A percentile compares a stretch with the other conserved stretches of the same genome.
Conservation (phyloP, 2,113 vertebrate genomes). For the Pogona vitticeps region DNA sequence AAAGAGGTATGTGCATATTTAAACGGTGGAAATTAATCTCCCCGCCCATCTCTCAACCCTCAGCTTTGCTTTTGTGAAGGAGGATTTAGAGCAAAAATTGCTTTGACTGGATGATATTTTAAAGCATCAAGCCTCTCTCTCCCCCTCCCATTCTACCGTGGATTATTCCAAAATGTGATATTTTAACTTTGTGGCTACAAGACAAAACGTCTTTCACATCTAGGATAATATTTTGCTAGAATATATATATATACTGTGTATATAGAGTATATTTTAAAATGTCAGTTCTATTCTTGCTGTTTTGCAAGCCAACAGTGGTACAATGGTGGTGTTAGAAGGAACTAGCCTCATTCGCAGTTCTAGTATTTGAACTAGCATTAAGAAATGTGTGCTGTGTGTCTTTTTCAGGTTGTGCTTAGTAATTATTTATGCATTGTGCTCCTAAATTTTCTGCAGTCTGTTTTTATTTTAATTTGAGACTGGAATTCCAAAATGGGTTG, state of each 20-base stretch:
- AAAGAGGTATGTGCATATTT: slow-evolving; percentile 73
- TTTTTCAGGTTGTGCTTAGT: neutral
- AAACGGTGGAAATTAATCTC: neutral
- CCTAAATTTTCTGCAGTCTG: neutral
- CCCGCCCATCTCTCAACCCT: neutral
- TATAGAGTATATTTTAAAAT: too few species aligned
- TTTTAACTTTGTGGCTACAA: slow-evolving; percentile 16
- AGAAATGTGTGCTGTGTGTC: neutral
- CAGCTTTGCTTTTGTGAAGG: slow-evolving; percentile 44
- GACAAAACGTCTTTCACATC: slow-evolving; percentile 2
- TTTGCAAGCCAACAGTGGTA: slow-evolving; percentile 15
- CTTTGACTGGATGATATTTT: slow-evolving; percentile 46
- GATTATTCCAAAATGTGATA: slow-evolving; percentile 20
- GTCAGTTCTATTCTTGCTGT: slow-evolving; percentile 46
- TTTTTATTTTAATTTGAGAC: slow-evolving; percentile 60
- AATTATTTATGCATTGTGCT: neutral
- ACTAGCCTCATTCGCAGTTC: neutral
- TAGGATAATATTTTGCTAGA: neutral
- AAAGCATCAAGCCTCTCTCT: slow-evolving; percentile 8
- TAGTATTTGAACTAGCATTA: too few species aligned
- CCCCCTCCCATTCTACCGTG: neutral
- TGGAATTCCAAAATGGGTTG: slow-evolving; percentile 32
- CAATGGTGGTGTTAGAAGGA: slow-evolving; percentile 48
- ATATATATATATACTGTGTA: too few species aligned
- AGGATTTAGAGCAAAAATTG: slow-evolving; percentile 29